Conservation (phyloP, 2,113 vertebrate genomes). For the Acanthochromis polyacanthus region DNA sequence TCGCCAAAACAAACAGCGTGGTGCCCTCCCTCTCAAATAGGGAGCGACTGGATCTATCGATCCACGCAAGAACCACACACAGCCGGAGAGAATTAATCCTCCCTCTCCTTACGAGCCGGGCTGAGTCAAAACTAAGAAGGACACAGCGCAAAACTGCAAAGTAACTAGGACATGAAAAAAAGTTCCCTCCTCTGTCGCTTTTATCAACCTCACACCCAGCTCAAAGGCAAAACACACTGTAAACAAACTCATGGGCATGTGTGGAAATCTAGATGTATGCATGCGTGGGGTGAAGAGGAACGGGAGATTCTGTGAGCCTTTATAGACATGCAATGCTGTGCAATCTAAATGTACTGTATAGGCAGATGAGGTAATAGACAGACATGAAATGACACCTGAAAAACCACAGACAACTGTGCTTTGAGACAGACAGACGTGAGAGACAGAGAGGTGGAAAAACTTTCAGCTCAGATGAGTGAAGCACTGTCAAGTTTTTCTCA, state of each 20-base stretch:
- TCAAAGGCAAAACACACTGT: constrained; percentile 50
- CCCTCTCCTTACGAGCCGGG: constrained; percentile 39
- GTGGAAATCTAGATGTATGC: neutral
- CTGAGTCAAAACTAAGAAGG: constrained; percentile 35
- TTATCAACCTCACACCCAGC: constrained; percentile 45
- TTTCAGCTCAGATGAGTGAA: constrained; percentile 25
- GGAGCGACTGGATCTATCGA: constrained; percentile 66
- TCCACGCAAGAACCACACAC: constrained; percentile 47
- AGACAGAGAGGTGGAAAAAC: constrained; percentile 35
- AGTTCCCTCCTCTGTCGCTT: constrained; percentile 12
- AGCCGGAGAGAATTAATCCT: constrained; percentile 54
- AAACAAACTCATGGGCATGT: constrained; percentile 48
- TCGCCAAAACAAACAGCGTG: constrained; percentile 70
- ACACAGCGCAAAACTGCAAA: constrained; percentile 34
- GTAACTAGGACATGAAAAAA: constrained; percentile 54
- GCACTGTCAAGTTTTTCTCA: constrained; percentile 41
- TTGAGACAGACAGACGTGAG: constrained; percentile 32
- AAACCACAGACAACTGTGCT: constrained; percentile 17
- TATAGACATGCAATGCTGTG: constrained; percentile 29
- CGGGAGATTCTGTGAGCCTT: neutral
- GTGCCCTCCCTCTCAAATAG: constrained; percentile 62
- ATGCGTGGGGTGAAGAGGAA: neutral
- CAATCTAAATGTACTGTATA: constrained; percentile 26
- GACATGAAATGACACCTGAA: constrained; percentile 33
- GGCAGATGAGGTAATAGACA: neutral